Percentiles rank a stretch among this genome's conserved stretches.
Evolutionary conservation across 2,888 invertebrate species (phyloP).

Genomic region (Trissolcus brochymenae): DNA sequence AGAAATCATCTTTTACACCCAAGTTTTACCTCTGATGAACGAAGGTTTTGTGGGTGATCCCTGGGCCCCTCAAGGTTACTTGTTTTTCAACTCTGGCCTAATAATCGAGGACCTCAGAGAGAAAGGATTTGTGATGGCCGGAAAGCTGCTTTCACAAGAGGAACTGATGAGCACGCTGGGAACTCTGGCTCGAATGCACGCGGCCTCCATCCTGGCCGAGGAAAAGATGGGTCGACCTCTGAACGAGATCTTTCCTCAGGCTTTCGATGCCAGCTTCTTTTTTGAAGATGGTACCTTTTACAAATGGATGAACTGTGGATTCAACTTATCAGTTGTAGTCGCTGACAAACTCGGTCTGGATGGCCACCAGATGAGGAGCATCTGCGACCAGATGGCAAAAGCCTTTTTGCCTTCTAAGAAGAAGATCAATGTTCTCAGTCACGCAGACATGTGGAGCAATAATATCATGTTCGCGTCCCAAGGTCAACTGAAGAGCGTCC

Average conservation of each 20-base stretch:
- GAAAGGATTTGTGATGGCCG: slow-evolving; percentile 64
- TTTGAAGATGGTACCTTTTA: slow-evolving; percentile 44
- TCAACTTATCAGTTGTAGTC: slow-evolving; percentile 50
- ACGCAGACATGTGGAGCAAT: slow-evolving; percentile 82
- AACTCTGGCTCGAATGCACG: slow-evolving; percentile 67
- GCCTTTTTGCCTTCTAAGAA: slow-evolving; percentile 30
- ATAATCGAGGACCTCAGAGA: slow-evolving; percentile 74
- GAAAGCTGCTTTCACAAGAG: slow-evolving; percentile 54
- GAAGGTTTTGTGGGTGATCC: slow-evolving; percentile 60
- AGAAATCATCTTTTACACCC: slow-evolving; percentile 76
- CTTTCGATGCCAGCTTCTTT: slow-evolving; percentile 48
- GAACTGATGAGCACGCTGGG: slow-evolving; percentile 61
- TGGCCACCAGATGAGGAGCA: slow-evolving; percentile 13
- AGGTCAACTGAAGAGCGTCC: slow-evolving; percentile 78
- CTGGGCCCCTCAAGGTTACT: slow-evolving; percentile 70
- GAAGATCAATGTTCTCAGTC: slow-evolving; percentile 77
- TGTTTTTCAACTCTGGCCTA: slow-evolving; percentile 65
- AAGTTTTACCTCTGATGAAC: slow-evolving; percentile 75
- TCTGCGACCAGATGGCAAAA: slow-evolving; percentile 13
- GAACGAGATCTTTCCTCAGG: slow-evolving; percentile 61
- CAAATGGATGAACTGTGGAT: slow-evolving; percentile 23
- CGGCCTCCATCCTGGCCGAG: slow-evolving; percentile 67
- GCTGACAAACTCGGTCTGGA: slow-evolving; percentile 58
- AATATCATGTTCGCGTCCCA: slow-evolving; percentile 79
- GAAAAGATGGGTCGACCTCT: slow-evolving; percentile 61